Percentiles rank a stretch among this genome's conserved stretches.
Evolutionary conservation across 2,113 vertebrate genomes (phyloP).

Genomic region (Vimba vimba): DNA sequence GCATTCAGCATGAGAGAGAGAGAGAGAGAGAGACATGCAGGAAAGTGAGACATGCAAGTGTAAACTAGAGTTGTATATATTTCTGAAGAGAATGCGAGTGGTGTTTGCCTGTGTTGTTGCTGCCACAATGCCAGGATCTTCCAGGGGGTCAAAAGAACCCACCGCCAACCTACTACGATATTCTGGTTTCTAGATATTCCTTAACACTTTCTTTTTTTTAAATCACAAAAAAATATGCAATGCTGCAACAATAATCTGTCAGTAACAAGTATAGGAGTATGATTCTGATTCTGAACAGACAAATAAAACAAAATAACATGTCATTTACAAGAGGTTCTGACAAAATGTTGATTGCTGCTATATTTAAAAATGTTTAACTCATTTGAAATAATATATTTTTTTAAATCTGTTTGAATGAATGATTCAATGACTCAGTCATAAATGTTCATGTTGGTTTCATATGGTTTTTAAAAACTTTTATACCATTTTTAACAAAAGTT

Average conservation of each 20-base stretch:
- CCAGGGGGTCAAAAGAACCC: background rate
- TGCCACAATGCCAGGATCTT: background rate
- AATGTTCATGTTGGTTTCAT: too few species aligned
- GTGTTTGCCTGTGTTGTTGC: background rate
- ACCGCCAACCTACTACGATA: background rate
- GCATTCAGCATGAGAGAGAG: constrained; percentile 24
- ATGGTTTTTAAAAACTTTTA: too few species aligned
- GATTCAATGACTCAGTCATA: too few species aligned
- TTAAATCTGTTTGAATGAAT: too few species aligned
- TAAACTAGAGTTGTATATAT: background rate
- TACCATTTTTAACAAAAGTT: too few species aligned
- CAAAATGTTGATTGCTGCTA: too few species aligned
- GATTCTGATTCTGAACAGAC: too few species aligned
- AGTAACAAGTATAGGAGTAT: background rate
- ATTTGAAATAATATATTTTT: too few species aligned
- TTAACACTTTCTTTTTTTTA: background rate
- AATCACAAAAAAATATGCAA: background rate
- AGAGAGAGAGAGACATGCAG: constrained; percentile 13
- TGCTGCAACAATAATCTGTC: background rate
- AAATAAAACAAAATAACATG: too few species aligned
- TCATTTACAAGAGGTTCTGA: too few species aligned
- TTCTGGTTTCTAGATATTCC: background rate
- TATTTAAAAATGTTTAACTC: too few species aligned
- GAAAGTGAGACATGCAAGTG: background rate
- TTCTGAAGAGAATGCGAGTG: background rate